A percentile compares a stretch with the other conserved stretches of the same genome.
Evolutionary conservation across 2,113 vertebrate genomes (phyloP).

Genomic region (Sceloporus tristichus): DNA sequence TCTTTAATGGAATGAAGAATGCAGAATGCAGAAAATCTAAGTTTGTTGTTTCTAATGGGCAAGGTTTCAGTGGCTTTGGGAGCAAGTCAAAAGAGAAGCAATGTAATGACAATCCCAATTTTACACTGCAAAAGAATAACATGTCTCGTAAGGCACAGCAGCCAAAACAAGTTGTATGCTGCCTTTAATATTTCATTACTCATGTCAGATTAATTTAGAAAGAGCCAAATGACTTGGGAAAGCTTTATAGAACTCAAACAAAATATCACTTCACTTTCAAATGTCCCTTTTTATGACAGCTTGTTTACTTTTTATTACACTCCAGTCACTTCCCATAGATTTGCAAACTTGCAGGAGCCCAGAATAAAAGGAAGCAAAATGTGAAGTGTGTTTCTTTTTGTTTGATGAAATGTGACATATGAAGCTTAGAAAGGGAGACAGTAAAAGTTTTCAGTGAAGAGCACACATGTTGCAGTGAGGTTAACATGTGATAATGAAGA

Average conservation of each 20-base stretch:
- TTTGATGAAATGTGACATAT: conserved; percentile 13
- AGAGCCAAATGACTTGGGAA: conserved; percentile 1
- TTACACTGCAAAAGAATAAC: not conserved
- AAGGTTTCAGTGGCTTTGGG: not conserved
- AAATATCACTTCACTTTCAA: conserved; percentile 28
- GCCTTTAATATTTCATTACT: conserved; percentile 35
- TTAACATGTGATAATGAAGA: not conserved
- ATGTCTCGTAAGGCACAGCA: not conserved
- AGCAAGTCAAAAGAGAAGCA: not conserved
- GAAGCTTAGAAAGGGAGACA: conserved; percentile 15
- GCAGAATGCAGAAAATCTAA: no score
- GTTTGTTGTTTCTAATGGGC: not conserved
- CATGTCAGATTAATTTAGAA: conserved; percentile 37
- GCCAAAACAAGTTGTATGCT: conserved; percentile 20
- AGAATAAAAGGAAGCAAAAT: conserved; percentile 33
- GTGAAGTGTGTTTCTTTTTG: not conserved
- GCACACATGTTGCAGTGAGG: not conserved
- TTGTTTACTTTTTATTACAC: conserved; percentile 48
- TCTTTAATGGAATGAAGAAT: not conserved
- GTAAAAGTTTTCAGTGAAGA: not conserved
- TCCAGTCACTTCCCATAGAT: conserved; percentile 35
- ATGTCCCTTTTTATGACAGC: conserved; percentile 37
- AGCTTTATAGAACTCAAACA: conserved; percentile 19
- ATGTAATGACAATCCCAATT: conserved; percentile 25
- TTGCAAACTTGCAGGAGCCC: conserved; percentile 24